A percentile compares a stretch with the other conserved stretches of the same genome.
These are phyloP conservation scores for Thunnus maccoyii DNA, from an alignment of 2,113 vertebrate species.

Conservation along the genomic window DNA sequence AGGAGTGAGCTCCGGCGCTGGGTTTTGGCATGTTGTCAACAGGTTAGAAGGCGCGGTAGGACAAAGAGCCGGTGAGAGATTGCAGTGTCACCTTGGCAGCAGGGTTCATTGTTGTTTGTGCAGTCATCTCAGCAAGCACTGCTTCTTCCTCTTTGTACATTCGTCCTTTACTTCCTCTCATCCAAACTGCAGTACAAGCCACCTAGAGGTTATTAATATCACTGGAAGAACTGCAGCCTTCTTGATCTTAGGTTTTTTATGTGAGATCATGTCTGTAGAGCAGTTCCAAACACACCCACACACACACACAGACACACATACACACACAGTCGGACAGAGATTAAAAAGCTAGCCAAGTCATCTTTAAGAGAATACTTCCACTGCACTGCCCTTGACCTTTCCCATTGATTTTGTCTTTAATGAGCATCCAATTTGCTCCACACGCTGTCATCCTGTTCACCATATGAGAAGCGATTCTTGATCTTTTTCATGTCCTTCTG, in stretches of 20 bases:
- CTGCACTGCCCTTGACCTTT: conserved; percentile 36
- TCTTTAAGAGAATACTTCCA: neutral
- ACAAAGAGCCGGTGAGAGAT: conserved; percentile 25
- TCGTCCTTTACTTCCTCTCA: conserved; percentile 27
- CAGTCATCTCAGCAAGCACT: neutral
- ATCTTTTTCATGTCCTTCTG: conserved; percentile 23
- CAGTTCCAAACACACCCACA: too few relatives aligned
- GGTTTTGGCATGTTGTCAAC: conserved; percentile 30
- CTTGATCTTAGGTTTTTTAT: conserved; percentile 4
- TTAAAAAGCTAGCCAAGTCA: neutral
- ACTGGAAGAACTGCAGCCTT: conserved; percentile 3
- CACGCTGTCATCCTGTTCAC: conserved; percentile 5
- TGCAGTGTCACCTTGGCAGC: conserved; percentile 36
- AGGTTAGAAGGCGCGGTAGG: conserved; percentile 17
- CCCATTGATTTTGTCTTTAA: conserved; percentile 12
- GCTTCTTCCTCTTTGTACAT: conserved; percentile 9
- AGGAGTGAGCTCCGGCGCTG: neutral
- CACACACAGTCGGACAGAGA: neutral
- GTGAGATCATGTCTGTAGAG: neutral
- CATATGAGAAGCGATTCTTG: neutral
- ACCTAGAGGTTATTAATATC: neutral
- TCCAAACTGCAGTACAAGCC: conserved; percentile 1
- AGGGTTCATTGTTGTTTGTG: conserved; percentile 32
- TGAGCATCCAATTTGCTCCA: conserved; percentile 24
- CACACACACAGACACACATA: too few relatives aligned